Conservation (phyloP, 2,888 invertebrate genomes). For the Sisyra terminalis region DNA sequence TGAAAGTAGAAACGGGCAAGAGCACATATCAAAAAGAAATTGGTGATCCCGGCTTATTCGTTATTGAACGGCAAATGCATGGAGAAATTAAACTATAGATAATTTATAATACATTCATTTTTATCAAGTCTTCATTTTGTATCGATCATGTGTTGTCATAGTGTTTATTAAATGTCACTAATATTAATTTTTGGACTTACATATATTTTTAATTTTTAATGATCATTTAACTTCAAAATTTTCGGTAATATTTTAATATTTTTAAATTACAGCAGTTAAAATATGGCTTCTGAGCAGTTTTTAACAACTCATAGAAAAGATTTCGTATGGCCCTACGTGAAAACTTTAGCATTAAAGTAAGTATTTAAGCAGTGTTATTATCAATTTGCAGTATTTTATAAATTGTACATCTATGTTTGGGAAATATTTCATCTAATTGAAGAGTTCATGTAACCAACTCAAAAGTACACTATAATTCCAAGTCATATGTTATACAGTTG, state of each 20-base stretch:
- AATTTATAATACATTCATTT: constrained; percentile 1
- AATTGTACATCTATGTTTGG: too few species aligned
- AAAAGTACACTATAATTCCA: too few species aligned
- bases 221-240: neutral
- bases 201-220: neutral
- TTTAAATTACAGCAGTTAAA: too few species aligned
- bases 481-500: too few species aligned
- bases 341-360: constrained; percentile 22
- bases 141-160: neutral
- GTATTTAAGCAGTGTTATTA: too few species aligned
- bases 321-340: constrained; percentile 40
- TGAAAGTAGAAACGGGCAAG: constrained; percentile 29
- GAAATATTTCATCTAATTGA: too few species aligned
- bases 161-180: neutral
- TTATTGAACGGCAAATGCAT: constrained; percentile 29
- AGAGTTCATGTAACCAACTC: too few species aligned
- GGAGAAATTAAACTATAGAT: constrained; percentile 18
- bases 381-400: too few species aligned
- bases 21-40: constrained; percentile 26
- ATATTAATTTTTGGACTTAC: too few species aligned
- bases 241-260: neutral
- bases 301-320: constrained; percentile 44
- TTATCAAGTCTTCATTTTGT: neutral
- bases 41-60: constrained; percentile 26
- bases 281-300: constrained; percentile 29